Evolutionary conservation across 2,797 vertebrate species (phyloP).

Genomic region (Oceanodroma leucorhoa): DNA sequence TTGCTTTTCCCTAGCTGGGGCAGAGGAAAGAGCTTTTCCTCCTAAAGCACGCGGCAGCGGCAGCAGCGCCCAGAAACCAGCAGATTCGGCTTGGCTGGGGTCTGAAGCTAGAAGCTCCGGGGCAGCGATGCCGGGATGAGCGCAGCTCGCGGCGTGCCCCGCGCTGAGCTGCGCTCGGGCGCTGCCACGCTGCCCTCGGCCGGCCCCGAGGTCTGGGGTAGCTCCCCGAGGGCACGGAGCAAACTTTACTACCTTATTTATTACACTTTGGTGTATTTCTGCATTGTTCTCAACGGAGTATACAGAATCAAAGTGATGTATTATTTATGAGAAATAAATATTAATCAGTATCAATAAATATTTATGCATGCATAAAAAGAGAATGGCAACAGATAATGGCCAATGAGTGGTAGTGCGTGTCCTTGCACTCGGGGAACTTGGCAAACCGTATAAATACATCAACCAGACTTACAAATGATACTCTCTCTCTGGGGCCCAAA

Average conservation of each 20-base stretch:
- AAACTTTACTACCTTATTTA: background rate
- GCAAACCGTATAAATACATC: background rate
- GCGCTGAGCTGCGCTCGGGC: rapidly evolving
- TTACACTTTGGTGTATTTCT: background rate
- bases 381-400: background rate
- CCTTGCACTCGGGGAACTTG: background rate
- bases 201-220: rapidly evolving
- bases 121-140: rapidly evolving
- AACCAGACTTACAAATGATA: background rate
- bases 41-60: background rate
- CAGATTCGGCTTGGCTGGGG: background rate
- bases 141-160: rapidly evolving
- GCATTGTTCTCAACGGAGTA: background rate
- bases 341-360: constrained; percentile 9
- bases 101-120: rapidly evolving
- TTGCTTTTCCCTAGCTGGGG: background rate
- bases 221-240: background rate
- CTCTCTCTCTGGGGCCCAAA: background rate
- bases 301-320: background rate
- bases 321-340: constrained; percentile 31
- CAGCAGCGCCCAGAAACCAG: background rate
- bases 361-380: background rate
- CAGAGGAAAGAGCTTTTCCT: background rate
- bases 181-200: background rate
- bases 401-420: background rate